Conservation (phyloP, 2,888 invertebrate species). For the Cheiracanthium punctorium region DNA sequence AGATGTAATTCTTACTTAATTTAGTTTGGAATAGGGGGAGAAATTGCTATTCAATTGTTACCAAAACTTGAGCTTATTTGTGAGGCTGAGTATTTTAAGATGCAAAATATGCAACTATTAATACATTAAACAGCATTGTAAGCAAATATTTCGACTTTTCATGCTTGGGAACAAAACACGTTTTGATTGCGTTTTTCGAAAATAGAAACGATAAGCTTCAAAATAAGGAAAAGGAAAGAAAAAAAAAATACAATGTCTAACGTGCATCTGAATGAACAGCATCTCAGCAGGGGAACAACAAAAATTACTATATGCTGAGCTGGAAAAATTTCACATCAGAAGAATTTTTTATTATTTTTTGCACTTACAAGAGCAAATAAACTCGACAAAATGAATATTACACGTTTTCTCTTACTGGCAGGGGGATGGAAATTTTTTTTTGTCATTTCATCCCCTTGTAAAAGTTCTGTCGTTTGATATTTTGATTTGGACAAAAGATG, state of each 20-base stretch:
- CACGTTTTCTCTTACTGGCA: constrained; percentile 22
- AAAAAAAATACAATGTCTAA: constrained; percentile 10
- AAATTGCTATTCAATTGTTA: neutral
- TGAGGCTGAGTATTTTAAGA: constrained; percentile 22
- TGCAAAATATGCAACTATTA: constrained; percentile 55
- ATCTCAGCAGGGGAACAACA: constrained; percentile 55
- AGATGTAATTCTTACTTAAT: neutral
- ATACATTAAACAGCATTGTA: constrained; percentile 60
- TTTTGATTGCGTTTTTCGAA: constrained; percentile 60
- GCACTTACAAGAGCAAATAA: constrained; percentile 58
- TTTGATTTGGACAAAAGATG: too few relatives aligned
- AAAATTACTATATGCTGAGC: constrained; percentile 69
- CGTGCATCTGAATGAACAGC: constrained; percentile 48
- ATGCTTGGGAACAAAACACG: constrained; percentile 34
- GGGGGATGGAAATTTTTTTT: neutral
- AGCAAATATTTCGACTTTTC: constrained; percentile 48
- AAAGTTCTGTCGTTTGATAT: constrained; percentile 8
- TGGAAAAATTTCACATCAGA: constrained; percentile 63
- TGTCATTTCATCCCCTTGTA: neutral
- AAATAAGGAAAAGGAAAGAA: constrained; percentile 33
- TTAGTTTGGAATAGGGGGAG: neutral
- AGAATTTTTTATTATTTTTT: constrained; percentile 27
- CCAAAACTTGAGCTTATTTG: neutral
- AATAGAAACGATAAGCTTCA: constrained; percentile 51
- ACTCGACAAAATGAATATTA: constrained; percentile 65